These are phyloP conservation scores for Drosophila lacertosa DNA, from an alignment of 1,140 invertebrate species.

Conservation along the genomic window DNA sequence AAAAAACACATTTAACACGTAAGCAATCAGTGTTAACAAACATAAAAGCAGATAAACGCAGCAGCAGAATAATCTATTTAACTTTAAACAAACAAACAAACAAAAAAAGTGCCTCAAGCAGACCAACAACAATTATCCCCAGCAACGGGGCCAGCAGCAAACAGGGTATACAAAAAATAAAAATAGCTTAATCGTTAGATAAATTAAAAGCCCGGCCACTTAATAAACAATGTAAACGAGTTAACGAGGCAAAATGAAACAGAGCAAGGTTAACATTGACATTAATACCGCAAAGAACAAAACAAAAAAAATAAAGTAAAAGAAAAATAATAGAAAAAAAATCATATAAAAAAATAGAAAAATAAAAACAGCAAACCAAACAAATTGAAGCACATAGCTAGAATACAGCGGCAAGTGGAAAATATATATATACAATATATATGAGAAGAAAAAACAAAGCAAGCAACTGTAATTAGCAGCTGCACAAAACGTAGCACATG, in stretches of 20 bases:
- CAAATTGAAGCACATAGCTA: constrained; percentile 70
- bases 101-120: background rate
- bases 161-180: constrained; percentile 12
- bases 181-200: constrained; percentile 19
- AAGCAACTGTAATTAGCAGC: constrained; percentile 79
- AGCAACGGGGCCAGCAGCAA: too few species aligned
- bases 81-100: too few species aligned
- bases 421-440: constrained; percentile 43
- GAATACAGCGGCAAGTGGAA: constrained; percentile 34
- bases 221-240: constrained; percentile 68
- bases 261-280: constrained; percentile 80
- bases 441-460: constrained; percentile 48
- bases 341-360: constrained; percentile 1
- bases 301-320: constrained; percentile 10
- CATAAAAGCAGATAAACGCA: too few species aligned
- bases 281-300: constrained; percentile 70
- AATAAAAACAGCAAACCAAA: constrained; percentile 12
- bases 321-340: constrained; percentile 6
- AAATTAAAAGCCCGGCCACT: constrained; percentile 41
- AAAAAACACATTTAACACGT: too few species aligned
- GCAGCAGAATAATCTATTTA: too few species aligned
- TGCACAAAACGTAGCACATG: constrained; percentile 69
- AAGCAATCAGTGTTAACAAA: too few species aligned
- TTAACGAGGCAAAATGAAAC: constrained; percentile 65
- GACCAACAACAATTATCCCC: background rate